Conservation (phyloP, 2,888 invertebrate species). For the Xanthia icteritia region DNA sequence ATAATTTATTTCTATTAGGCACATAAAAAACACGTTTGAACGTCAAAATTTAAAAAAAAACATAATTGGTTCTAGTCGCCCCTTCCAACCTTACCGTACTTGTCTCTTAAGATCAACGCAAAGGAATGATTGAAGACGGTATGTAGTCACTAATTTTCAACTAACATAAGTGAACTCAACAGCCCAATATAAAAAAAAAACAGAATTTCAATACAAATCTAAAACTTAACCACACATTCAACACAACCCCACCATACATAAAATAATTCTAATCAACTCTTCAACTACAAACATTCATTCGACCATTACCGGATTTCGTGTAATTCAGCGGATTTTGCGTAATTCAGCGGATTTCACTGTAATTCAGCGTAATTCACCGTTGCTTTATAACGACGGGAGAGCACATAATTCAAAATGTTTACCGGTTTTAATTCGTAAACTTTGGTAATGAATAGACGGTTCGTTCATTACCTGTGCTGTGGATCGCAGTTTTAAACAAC, state of each 20-base stretch:
- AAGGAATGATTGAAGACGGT: no score
- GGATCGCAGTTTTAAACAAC: constrained; percentile 50
- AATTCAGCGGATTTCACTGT: constrained; percentile 41
- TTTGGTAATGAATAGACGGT: constrained; percentile 65
- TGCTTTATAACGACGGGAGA: constrained; percentile 44
- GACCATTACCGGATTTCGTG: constrained; percentile 39
- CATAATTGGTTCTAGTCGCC: no score
- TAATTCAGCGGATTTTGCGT: constrained; percentile 21
- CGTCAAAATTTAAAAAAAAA: no score
- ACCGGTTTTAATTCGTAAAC: constrained; percentile 67
- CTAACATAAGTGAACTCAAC: no score
- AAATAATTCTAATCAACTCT: constrained; percentile 16
- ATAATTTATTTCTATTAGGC: no score
- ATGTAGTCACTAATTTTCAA: no score
- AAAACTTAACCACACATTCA: neutral
- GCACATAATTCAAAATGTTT: constrained; percentile 68
- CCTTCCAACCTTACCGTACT: no score
- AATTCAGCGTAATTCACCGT: constrained; percentile 48
- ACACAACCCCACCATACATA: neutral
- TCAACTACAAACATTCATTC: constrained; percentile 37
- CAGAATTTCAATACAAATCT: neutral
- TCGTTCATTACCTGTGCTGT: constrained; percentile 57
- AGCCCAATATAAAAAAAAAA: neutral
- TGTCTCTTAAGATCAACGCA: no score
- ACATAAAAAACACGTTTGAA: no score